Evolutionary conservation across 1,140 invertebrate genomes (phyloP).

Genomic region (Heliconius eleuchia): DNA sequence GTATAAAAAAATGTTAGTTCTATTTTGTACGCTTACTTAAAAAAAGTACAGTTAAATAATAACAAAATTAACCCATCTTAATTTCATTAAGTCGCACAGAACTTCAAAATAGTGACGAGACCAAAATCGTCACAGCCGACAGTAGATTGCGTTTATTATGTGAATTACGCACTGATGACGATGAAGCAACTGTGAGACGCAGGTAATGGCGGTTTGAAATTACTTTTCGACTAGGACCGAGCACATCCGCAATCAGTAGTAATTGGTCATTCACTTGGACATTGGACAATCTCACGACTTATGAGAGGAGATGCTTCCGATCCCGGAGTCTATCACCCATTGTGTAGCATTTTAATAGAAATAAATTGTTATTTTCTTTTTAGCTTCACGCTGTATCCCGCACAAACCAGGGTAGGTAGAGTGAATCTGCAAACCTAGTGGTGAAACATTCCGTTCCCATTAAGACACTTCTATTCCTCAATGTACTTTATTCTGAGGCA

Average conservation of each 20-base stretch:
- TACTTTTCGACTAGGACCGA: constrained; percentile 62
- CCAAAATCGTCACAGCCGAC: constrained; percentile 31
- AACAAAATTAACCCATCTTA: not conserved
- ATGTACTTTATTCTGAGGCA: too few species aligned
- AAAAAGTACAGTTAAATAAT: not conserved
- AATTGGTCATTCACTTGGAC: constrained; percentile 69
- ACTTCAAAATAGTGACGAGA: constrained; percentile 27
- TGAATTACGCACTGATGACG: constrained; percentile 66
- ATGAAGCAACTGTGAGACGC: constrained; percentile 57
- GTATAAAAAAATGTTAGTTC: too few species aligned
- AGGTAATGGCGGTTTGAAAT: constrained; percentile 64
- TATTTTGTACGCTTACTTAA: too few species aligned
- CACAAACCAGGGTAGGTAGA: too few species aligned
- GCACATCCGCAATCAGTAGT: constrained; percentile 61
- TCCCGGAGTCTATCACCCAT: not conserved
- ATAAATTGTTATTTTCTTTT: not conserved
- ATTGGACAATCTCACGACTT: constrained; percentile 53
- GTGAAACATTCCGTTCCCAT: too few species aligned
- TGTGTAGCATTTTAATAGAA: not conserved
- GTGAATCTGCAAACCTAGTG: too few species aligned
- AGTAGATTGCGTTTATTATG: constrained; percentile 63
- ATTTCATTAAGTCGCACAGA: not conserved
- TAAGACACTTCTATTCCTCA: too few species aligned
- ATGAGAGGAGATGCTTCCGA: constrained; percentile 33
- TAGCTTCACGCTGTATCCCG: too few species aligned